Base-by-base conservation (phyloP, 1,140 invertebrate genomes). In the Catajapyx aquilonaris region DNA sequence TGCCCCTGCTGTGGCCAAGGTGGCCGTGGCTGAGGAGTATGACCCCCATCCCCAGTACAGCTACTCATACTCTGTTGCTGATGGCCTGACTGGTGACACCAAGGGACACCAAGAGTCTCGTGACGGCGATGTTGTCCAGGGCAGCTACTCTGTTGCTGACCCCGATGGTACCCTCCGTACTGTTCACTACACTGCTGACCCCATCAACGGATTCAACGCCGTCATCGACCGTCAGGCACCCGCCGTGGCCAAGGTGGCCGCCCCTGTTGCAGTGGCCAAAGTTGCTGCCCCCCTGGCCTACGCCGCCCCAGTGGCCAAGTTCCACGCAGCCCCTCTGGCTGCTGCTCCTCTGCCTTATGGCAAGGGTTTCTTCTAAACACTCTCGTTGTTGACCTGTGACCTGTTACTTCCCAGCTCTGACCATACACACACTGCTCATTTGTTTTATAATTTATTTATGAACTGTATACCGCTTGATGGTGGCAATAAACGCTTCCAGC, bases 141-240 rank as follows among this genome's bases (percentile, higher is more conserved):
- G 68, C 1, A 64, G 62, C 41, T 69, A 69, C 51, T 64, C 60
- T 2, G 48, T 69, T 5, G 59, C n/a, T n/a, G n/a, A n/a, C n/a
- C n/a, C n/a, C n/a, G n/a, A n/a, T n/a, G n/a, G n/a, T n/a, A n/a
- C n/a, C 45, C 60, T 66, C 46, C 65, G 75, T 41, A 70, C 71
- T 44, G 75, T 77, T 32, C 68, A 74, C 21, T 80, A 79, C 57
- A 74, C 70, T 22, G 71, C 75, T 38, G 73, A 77, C 48, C 64
- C 71, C 15, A 63, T 76, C 48, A 71, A 64, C 46, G 75, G 75
- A 44, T 74, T 76, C 52, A 67, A 74, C 53, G 75, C 75, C 1
- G 56, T 71, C 16, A 65, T 78, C 5, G 62, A 61, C 33, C 59
- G 63, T 4, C 66, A 72, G 47, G 57, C 61, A 2, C n/a, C n/a